Base-by-base conservation (phyloP, 2,797 vertebrate genomes). In the Spea hammondii region DNA sequence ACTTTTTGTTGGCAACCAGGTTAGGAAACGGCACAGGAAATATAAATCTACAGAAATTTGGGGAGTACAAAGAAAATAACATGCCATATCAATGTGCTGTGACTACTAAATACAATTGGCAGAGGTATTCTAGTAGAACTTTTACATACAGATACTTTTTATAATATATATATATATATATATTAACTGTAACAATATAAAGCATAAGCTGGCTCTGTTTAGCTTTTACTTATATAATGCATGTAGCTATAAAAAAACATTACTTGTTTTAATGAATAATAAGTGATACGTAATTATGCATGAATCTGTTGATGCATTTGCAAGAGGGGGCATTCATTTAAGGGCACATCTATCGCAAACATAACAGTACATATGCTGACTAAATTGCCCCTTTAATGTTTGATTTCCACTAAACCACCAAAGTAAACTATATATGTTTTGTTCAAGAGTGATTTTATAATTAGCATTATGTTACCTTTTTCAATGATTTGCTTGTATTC, bases 1-100 rank as follows among this genome's bases (percentile, higher is more conserved):
- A 44, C 60, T 65, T 65, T 45, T 65, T 65, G 9, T 65, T 45
- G 64, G 64, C 45, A 65, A 44, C 59, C 32, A 44, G 64, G 11
- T 10, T 65, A 7, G 64, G 64, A 45, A 65, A 10, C 46, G 45
- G 64, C 4, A 65, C 7, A 11, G 45, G 44, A 65, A 65, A 65
- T 45, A 65, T 45, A 65, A 47, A 47, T 65, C 64, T 13, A 45
- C 32, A 8, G 64, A 14, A 32, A 62, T 62, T 14, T 32, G 59
- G n/a, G 44, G 45, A 45, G 32, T 46, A 65, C 64, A 45, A 65
- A 65, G 44, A 47, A 47, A 7, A 65, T 45, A 65, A 65, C 45
- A 65, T 47, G 64, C 14, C 64, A 45, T 46, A 12, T 47, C 46
- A 44, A 65, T 62, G 59, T 62, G 32, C 59, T 62, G 32, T 62